Conservation (phyloP, 2,113 vertebrate species). For the Bucco capensis region DNA sequence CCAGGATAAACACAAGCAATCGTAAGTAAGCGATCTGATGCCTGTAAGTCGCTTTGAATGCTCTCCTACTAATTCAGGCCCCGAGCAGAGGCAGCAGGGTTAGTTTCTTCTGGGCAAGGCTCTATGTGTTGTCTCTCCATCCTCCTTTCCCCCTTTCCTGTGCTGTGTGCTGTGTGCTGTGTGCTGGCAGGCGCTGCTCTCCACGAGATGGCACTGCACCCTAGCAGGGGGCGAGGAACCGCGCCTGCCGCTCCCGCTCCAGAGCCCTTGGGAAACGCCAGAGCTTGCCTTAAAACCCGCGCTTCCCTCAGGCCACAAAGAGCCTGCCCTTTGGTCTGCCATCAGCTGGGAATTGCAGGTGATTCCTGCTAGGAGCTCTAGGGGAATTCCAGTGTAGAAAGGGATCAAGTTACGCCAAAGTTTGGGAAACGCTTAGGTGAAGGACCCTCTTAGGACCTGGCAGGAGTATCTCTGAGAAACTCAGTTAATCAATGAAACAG, state of each 20-base stretch:
- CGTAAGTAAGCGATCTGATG: neutral
- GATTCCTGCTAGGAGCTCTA: neutral
- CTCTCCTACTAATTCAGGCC: neutral
- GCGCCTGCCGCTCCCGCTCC: neutral
- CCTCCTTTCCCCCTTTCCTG: too few species aligned
- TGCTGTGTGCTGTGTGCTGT: too few species aligned
- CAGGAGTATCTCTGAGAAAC: neutral
- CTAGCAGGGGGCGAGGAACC: neutral
- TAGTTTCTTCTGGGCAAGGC: neutral
- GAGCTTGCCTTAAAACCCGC: neutral
- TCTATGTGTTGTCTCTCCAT: too few species aligned
- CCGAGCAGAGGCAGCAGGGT: neutral
- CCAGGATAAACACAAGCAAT: neutral
- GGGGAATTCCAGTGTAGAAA: neutral
- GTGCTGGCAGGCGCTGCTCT: neutral
- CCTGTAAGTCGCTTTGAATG: neutral
- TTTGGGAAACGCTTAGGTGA: neutral
- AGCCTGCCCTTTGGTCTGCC: neutral
- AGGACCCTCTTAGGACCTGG: neutral
- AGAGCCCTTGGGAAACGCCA: too few species aligned
- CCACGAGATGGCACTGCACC: neutral
- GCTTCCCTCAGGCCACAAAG: neutral
- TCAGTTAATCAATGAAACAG: neutral
- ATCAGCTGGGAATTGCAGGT: neutral
- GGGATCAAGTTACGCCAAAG: neutral